Evolutionary conservation across 2,797 vertebrate species (phyloP).

Genomic region (Arrhamphus sclerolepis): DNA sequence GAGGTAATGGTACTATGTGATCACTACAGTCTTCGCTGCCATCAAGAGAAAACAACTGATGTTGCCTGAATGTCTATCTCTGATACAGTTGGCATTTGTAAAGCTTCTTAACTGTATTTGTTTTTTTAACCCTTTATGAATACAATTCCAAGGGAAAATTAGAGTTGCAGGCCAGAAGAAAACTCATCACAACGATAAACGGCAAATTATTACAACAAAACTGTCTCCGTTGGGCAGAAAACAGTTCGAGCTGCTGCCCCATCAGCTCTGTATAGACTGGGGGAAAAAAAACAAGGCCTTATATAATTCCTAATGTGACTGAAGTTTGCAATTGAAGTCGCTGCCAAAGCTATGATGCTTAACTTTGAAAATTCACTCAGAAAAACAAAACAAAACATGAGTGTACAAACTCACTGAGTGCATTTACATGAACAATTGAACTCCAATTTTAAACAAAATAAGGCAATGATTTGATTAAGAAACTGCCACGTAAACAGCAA

Average conservation of each 20-base stretch:
- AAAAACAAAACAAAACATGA: too few relatives aligned
- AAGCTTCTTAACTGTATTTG: conserved; percentile 23
- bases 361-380: too few relatives aligned
- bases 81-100: conserved; percentile 20
- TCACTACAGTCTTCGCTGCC: conserved; percentile 5
- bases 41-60: conserved; percentile 23
- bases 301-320: conserved; percentile 4
- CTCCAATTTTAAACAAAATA: too few relatives aligned
- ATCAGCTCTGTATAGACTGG: neutral
- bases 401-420: too few relatives aligned
- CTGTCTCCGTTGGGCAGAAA: conserved; percentile 4
- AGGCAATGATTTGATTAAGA: too few relatives aligned
- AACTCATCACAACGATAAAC: conserved; percentile 12
- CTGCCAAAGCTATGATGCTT: neutral
- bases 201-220: conserved; percentile 16
- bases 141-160: conserved; percentile 22
- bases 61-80: conserved; percentile 24
- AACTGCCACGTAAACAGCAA: too few relatives aligned
- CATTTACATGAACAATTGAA: too few relatives aligned
- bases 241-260: conserved; percentile 10
- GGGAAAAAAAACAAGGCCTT: conserved; percentile 4
- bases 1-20: conserved; percentile 19
- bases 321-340: conserved; percentile 5
- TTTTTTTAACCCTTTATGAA: conserved; percentile 40
- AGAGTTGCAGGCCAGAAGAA: conserved; percentile 13